Evolutionary conservation across 2,888 invertebrate species (phyloP), one percentile per base, ranked within the genome.

Genomic region (Cistogaster globosa): DNA sequence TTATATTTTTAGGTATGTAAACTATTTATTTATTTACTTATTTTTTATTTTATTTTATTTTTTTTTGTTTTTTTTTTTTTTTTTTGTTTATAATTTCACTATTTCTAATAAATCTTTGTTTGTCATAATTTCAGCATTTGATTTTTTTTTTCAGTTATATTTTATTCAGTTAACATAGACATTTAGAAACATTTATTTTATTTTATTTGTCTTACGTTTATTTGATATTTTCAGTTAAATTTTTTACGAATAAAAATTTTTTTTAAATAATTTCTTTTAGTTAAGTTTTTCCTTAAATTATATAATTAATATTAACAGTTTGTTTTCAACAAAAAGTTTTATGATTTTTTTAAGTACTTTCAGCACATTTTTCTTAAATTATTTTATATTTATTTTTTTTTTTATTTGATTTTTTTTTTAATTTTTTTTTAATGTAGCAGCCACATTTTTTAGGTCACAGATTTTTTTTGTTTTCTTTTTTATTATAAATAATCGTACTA

Each of bases 121-220:
- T 53, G 8, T 14, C 48, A 55, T 81, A 58, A 57, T 63, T 83
- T 83, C 82, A 83, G 82, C 82, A 77, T 68, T 84, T 76, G 58
- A 65, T 84, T 72, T 58, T 22, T 74, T 75, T 48, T 26, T 26
- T 26, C 1, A 32, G 0, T 14, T 63, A n/a, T 18, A n/a, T 18
- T 51, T 51, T 11, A 7, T 9, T 67, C 77, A 77, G 83, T 85
- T 86, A 81, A 83, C 83, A 86, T 87, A 87, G 86, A 87, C 87
- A 87, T 87, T 86, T 80, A 87, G 79, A 74, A 77, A 83, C 83
- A 78, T 77, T 81, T 81, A 81, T 68, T 75, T 85, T 68, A 67
- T 67, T 75, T 82, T 72, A 51, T 51, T 80, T 83, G 74, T 18
- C 7, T 32, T 32, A 22, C 38, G 42, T 76, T 76, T 78, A 63